Conservation (phyloP, 2,888 invertebrate genomes). For the Eledone cirrhosa region DNA sequence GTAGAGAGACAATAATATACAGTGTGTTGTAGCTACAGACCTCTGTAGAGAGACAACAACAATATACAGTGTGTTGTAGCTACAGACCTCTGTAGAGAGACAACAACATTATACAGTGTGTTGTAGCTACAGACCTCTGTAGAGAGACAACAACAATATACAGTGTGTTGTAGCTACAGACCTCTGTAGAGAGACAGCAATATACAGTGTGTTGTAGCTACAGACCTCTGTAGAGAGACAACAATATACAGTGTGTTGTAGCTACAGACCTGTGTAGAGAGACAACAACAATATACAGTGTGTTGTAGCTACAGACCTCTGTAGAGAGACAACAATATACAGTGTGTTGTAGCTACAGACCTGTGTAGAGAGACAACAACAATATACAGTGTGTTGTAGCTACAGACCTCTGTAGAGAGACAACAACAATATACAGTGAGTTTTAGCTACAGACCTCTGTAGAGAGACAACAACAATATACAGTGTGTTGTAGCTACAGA, state of each 20-base stretch:
- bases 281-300: no score
- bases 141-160: slow-evolving; percentile 30
- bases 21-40: no score
- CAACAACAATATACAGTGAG: no score
- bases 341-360: no score
- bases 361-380: slow-evolving; percentile 40
- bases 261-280: slow-evolving; percentile 49
- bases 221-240: slow-evolving; percentile 44
- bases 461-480: slow-evolving; percentile 30
- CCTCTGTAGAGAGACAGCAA: slow-evolving; percentile 42
- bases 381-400: no score
- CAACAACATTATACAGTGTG: no score
- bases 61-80: no score
- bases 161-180: no score
- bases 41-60: slow-evolving; percentile 40
- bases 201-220: no score
- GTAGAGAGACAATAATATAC: slow-evolving; percentile 31
- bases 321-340: slow-evolving; percentile 32
- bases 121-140: slow-evolving; percentile 52
- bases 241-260: no score
- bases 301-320: slow-evolving; percentile 55
- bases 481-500: no score
- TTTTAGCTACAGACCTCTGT: slow-evolving; percentile 52
- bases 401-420: slow-evolving; percentile 48
- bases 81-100: slow-evolving; percentile 48